A percentile compares a stretch with the other conserved stretches of the same genome.
These are phyloP conservation scores for Lerema accius DNA, from an alignment of 1,140 invertebrate genomes.

Conservation along the genomic window DNA sequence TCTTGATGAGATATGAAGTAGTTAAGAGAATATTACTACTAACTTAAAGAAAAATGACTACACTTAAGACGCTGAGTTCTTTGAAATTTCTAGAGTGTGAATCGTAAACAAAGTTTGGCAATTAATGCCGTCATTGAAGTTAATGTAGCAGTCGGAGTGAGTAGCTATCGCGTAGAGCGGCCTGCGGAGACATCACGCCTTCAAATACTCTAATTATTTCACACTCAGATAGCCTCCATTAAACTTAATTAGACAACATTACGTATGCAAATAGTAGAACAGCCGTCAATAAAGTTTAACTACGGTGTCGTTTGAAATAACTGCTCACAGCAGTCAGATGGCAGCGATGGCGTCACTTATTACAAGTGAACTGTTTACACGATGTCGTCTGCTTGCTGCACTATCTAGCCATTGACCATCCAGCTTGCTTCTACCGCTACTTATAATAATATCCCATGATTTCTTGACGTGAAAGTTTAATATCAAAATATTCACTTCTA, in stretches of 20 bases:
- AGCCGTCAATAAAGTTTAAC: background rate
- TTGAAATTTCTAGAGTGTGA: background rate
- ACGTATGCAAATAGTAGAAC: background rate
- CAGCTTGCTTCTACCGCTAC: too few species aligned
- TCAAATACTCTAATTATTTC: slow-evolving; percentile 1
- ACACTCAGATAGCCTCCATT: background rate
- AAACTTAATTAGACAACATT: slow-evolving; percentile 2
- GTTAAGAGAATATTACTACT: background rate
- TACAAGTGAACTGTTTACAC: too few species aligned
- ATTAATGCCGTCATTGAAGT: background rate
- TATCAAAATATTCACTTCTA: too few species aligned
- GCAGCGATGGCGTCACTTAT: too few species aligned
- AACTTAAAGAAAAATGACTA: background rate
- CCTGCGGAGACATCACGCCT: background rate
- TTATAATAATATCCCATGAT: too few species aligned
- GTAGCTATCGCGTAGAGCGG: too few species aligned
- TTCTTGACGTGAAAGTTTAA: too few species aligned
- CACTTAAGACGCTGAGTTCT: background rate
- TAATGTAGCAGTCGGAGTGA: background rate
- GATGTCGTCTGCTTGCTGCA: too few species aligned
- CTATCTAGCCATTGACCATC: too few species aligned
- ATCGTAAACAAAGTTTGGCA: background rate
- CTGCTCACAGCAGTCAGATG: too few species aligned
- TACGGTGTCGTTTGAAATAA: background rate
- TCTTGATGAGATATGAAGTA: background rate